Evolutionary conservation across 2,797 vertebrate genomes (phyloP).

Genomic region (Botia almorhae): DNA sequence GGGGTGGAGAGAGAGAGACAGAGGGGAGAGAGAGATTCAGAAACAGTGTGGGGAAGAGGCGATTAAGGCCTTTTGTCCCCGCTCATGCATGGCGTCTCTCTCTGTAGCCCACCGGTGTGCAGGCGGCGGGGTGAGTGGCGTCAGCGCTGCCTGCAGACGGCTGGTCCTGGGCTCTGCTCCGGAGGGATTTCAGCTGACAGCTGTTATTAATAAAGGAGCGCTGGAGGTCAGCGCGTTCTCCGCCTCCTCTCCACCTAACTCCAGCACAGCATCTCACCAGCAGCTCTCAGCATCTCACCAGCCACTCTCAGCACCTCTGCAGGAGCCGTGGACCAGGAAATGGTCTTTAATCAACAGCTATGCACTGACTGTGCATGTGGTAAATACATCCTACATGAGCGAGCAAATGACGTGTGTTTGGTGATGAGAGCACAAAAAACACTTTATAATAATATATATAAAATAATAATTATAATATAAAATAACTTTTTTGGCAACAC

Average conservation of each 20-base stretch:
- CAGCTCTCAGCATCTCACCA: constrained; percentile 30
- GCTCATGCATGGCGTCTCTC: constrained; percentile 26
- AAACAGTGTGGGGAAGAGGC: neutral
- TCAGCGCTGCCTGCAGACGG: constrained; percentile 14
- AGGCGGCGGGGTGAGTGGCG: constrained; percentile 33
- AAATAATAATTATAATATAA: too few relatives aligned
- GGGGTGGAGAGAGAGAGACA: neutral
- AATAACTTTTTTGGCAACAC: too few relatives aligned
- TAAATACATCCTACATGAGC: neutral
- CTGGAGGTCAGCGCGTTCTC: constrained; percentile 76
- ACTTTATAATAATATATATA: neutral
- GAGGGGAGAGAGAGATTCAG: neutral
- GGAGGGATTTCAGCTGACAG: constrained; percentile 77
- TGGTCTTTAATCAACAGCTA: constrained; percentile 41
- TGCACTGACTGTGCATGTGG: constrained; percentile 17
- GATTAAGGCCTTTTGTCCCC: constrained; percentile 14
- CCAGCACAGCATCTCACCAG: constrained; percentile 15
- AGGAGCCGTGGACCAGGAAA: constrained; percentile 31
- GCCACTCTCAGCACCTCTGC: constrained; percentile 39
- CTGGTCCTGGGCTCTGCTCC: constrained; percentile 68
- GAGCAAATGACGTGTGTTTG: neutral
- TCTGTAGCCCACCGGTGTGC: constrained; percentile 18
- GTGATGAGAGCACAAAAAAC: neutral
- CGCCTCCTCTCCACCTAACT: constrained; percentile 58
- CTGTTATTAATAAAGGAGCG: constrained; percentile 83